These are phyloP conservation scores for Entomobrya multifasciata DNA, from an alignment of 2,888 invertebrate genomes.

Conservation along the genomic window DNA sequence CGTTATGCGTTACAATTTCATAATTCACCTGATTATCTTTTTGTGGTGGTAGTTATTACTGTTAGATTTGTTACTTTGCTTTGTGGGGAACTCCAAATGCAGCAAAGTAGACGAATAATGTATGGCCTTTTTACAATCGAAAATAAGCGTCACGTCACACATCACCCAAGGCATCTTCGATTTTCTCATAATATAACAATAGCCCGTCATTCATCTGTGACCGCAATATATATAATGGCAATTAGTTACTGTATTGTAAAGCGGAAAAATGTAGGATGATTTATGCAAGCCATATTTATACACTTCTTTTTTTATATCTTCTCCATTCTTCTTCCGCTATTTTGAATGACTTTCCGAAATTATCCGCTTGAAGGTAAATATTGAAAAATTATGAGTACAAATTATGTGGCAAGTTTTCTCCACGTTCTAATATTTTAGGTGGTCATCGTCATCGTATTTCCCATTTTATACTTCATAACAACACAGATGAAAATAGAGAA, in stretches of 20 bases:
- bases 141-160: not conserved
- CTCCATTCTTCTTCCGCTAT: not conserved
- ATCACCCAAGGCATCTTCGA: not conserved
- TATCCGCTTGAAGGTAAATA: not conserved
- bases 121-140: not conserved
- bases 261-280: constrained; percentile 20
- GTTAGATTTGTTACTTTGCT: too few species aligned
- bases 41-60: too few species aligned
- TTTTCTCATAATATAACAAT: constrained; percentile 20
- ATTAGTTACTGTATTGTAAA: constrained; percentile 1
- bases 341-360: constrained; percentile 25
- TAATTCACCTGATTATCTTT: too few species aligned
- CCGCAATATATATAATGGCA: constrained; percentile 52
- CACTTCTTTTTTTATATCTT: not conserved
- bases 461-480: too few species aligned
- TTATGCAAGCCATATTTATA: constrained; percentile 3
- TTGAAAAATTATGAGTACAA: constrained; percentile 22
- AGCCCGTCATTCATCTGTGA: constrained; percentile 13
- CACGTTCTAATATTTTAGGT: too few species aligned
- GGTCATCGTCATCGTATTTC: too few species aligned
- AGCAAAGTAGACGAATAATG: too few species aligned
- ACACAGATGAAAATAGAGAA: too few species aligned
- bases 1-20: too few species aligned
- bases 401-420: constrained; percentile 24
- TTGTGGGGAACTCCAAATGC: too few species aligned